phyloP scores from a whole-genome alignment of 1,140 invertebrate species.

The Oryzaephilus surinamensis region DNA sequence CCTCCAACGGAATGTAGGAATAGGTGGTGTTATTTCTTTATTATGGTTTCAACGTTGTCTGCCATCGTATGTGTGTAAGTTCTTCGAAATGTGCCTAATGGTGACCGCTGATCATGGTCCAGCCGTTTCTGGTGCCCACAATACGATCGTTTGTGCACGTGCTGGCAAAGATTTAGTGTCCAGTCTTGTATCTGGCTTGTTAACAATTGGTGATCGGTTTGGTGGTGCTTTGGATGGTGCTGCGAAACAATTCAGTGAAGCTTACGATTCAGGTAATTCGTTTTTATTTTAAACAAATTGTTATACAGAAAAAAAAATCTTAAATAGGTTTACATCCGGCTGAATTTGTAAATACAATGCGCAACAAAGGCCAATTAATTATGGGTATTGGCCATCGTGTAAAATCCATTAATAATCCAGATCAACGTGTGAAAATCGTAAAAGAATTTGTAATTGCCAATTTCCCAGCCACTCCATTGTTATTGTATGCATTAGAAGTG shows the following conservation, averaged over 20 bases:
- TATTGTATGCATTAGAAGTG: constrained; percentile 93
- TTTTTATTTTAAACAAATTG: no score
- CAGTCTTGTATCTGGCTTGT: constrained; percentile 86
- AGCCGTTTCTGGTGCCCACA: constrained; percentile 97
- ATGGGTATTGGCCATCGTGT: constrained; percentile 98
- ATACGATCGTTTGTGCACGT: constrained; percentile 97
- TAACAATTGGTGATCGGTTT: constrained; percentile 98
- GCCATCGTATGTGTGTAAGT: constrained; percentile 89
- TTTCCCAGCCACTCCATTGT: constrained; percentile 85
- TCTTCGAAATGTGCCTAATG: constrained; percentile 99
- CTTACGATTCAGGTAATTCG: constrained; percentile 77
- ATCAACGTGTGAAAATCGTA: constrained; percentile 92
- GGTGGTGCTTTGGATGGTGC: constrained; percentile 96
- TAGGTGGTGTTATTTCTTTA: constrained; percentile 93
- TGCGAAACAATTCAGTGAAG: constrained; percentile 91
- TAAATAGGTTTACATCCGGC: constrained; percentile 89
- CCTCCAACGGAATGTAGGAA: constrained; percentile 79
- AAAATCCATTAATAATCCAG: constrained; percentile 99
- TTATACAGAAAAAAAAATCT: no score
- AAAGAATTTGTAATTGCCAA: constrained; percentile 92
- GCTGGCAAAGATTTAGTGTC: constrained; percentile 99
- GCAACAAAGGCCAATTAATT: constrained; percentile 94
- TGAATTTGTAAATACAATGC: constrained; percentile 97
- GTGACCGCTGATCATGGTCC: constrained; percentile 99
- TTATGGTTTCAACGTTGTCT: constrained; percentile 98